These are phyloP conservation scores for Conchocele bisecta DNA, from an alignment of 2,888 invertebrate genomes.

Conservation along the genomic window DNA sequence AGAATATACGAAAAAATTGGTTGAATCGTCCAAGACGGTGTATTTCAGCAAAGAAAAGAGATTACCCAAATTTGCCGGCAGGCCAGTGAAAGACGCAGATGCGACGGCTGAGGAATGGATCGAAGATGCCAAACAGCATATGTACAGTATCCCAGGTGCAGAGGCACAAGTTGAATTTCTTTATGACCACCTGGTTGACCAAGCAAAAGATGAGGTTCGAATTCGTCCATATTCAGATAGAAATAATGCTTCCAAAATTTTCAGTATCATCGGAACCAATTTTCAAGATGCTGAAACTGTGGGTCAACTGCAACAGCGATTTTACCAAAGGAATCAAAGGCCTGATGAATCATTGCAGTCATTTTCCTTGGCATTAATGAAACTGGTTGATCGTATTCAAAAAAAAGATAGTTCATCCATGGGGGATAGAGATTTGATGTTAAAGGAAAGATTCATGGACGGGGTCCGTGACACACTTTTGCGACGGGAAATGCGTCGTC, in stretches of 20 bases:
- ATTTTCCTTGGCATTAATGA: conserved; percentile 26
- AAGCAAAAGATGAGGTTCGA: conserved; percentile 19
- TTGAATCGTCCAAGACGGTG: conserved; percentile 5
- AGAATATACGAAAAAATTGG: too few relatives aligned
- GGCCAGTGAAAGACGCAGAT: conserved; percentile 6
- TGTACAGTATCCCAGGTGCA: conserved; percentile 4
- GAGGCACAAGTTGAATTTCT: conserved; percentile 24
- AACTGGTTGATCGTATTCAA: conserved; percentile 17
- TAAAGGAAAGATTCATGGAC: conserved; percentile 29
- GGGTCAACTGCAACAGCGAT: conserved; percentile 24
- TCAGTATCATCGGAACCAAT: not conserved
- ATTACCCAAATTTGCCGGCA: conserved; percentile 19
- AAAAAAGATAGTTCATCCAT: conserved; percentile 3
- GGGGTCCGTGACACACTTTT: conserved; percentile 19
- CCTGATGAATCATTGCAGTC: conserved; percentile 25
- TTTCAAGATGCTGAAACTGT: conserved; percentile 31
- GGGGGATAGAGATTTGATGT: conserved; percentile 18
- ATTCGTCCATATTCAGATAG: conserved; percentile 8
- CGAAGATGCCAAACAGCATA: conserved; percentile 8
- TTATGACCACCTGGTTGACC: conserved; percentile 14
- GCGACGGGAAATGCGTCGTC: conserved; percentile 18
- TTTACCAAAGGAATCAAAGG: conserved; percentile 26
- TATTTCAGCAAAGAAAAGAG: conserved; percentile 20
- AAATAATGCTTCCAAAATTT: conserved; percentile 18
- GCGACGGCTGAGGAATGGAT: conserved; percentile 22